Conservation (phyloP, 2,113 vertebrate species). For the Scatophagus argus region DNA sequence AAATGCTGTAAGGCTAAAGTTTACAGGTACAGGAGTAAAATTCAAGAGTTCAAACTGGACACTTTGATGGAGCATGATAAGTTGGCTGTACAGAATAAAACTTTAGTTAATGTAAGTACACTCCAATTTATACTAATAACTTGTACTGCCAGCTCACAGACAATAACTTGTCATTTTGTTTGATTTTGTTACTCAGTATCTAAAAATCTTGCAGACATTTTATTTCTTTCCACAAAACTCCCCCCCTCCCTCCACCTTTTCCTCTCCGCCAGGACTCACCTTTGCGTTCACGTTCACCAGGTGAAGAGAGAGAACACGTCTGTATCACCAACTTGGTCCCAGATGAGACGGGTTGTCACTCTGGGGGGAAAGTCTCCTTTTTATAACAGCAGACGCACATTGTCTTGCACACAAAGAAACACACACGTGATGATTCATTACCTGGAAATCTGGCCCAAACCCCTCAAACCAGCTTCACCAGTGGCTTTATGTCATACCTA, state of each 20-base stretch:
- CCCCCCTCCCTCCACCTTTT: neutral
- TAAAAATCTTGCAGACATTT: neutral
- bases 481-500: neutral
- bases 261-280: slow-evolving; percentile 52
- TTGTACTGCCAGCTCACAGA: neutral
- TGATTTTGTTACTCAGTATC: neutral
- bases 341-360: slow-evolving; percentile 30
- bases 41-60: neutral
- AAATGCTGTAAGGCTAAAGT: too few relatives aligned
- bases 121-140: neutral
- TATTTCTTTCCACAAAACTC: neutral
- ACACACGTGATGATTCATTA: neutral
- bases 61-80: too few relatives aligned
- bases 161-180: neutral
- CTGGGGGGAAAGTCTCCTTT: slow-evolving; percentile 28
- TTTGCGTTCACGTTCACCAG: slow-evolving; percentile 6
- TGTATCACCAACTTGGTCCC: slow-evolving; percentile 23
- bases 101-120: neutral
- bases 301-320: slow-evolving; percentile 34
- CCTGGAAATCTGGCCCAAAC: neutral
- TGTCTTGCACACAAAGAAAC: neutral
- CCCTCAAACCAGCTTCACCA: neutral
- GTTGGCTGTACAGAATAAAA: neutral
- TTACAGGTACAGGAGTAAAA: neutral
- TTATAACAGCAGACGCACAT: slow-evolving; percentile 23